phyloP scores from a whole-genome alignment of 2,888 invertebrate species.

The Macrosoma leucophasiata region DNA sequence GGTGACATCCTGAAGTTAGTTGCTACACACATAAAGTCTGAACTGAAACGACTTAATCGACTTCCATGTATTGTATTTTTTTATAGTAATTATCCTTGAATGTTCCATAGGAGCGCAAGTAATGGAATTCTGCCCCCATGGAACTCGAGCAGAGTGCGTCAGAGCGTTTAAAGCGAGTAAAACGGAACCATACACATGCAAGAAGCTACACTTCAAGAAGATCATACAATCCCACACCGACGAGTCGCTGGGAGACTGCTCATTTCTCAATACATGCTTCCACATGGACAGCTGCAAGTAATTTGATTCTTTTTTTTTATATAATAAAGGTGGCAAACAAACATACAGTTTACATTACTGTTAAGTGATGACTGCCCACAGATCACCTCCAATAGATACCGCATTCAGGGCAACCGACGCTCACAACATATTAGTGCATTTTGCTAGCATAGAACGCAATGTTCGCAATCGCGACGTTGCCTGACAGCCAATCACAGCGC shows the following conservation, averaged over 20 bases:
- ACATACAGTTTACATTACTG: too few species aligned
- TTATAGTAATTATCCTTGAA: neutral
- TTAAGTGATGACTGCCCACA: too few species aligned
- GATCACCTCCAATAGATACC: too few species aligned
- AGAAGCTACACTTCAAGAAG: slow-evolving; percentile 96
- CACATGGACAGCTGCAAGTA: slow-evolving; percentile 99
- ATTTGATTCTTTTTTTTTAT: slow-evolving; percentile 22
- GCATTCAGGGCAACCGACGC: too few species aligned
- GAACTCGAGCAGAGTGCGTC: slow-evolving; percentile 92
- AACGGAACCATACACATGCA: slow-evolving; percentile 71
- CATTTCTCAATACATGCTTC: slow-evolving; percentile 98
- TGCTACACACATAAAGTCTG: too few species aligned
- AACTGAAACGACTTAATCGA: too few species aligned
- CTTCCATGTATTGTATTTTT: slow-evolving; percentile 1
- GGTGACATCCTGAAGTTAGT: too few species aligned
- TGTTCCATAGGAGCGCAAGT: slow-evolving; percentile 81
- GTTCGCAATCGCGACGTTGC: too few species aligned
- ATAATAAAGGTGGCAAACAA: too few species aligned
- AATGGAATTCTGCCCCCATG: slow-evolving; percentile 97
- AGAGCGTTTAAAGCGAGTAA: slow-evolving; percentile 42
- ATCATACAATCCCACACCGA: slow-evolving; percentile 96
- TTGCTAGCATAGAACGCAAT: too few species aligned
- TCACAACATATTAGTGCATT: too few species aligned
- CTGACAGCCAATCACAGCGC: too few species aligned
- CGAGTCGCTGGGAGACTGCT: slow-evolving; percentile 96